These are phyloP conservation scores for Aleiodes leptofemur DNA, from an alignment of 2,888 invertebrate species.

Conservation along the genomic window DNA sequence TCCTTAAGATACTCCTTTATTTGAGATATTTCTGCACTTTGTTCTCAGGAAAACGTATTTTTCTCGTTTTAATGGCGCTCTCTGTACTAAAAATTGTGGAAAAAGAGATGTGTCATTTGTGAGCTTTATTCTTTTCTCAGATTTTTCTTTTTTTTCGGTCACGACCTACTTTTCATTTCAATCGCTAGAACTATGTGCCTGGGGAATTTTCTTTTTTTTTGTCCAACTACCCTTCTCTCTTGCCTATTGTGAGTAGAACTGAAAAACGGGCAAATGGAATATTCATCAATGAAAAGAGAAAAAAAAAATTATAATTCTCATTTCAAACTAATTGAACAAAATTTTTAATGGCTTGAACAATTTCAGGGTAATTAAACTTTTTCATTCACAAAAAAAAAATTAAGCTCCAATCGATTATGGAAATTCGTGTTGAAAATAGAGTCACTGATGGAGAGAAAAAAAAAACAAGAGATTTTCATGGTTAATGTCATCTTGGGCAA, in stretches of 20 bases:
- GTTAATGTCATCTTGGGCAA: constrained; percentile 37
- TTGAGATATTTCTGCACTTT: not conserved
- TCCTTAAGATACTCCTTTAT: not conserved
- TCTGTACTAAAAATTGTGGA: not conserved
- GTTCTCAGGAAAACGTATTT: not conserved
- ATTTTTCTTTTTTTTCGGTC: not conserved
- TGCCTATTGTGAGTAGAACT: not conserved
- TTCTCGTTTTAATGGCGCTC: not conserved
- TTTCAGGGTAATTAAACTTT: not conserved
- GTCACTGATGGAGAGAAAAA: not conserved
- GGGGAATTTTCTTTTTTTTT: constrained; percentile 15
- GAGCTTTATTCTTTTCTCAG: not conserved
- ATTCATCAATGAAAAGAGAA: constrained; percentile 1
- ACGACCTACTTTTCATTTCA: constrained; percentile 38
- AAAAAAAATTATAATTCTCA: too few species aligned
- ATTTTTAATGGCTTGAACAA: not conserved
- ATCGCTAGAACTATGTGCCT: constrained; percentile 26
- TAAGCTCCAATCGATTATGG: constrained; percentile 36
- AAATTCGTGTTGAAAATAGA: constrained; percentile 29
- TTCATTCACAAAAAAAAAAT: not conserved
- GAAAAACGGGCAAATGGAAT: not conserved
- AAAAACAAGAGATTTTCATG: constrained; percentile 32
- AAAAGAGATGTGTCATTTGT: not conserved
- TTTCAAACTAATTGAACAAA: too few species aligned
- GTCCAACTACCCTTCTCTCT: constrained; percentile 2